Evolutionary conservation across 2,113 vertebrate species (phyloP).

Genomic region (Platichthys flesus): DNA sequence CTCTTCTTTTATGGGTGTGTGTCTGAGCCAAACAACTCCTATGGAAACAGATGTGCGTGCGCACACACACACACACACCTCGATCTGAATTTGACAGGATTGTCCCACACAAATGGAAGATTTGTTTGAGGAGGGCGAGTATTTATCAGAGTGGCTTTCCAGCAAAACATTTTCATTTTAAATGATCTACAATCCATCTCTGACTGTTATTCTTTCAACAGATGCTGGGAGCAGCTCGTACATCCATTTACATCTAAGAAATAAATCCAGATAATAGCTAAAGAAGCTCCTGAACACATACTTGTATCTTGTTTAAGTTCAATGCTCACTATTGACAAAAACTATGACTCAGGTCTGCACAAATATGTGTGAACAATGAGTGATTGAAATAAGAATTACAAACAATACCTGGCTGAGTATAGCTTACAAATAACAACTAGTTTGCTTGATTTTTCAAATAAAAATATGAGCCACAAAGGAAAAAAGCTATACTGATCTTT

Average conservation of each 20-base stretch:
- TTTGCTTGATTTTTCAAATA: too few species aligned
- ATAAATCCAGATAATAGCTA: constrained; percentile 33
- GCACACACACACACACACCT: constrained; percentile 8
- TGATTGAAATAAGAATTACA: too few species aligned
- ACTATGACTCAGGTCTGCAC: background rate
- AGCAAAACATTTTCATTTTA: constrained; percentile 41
- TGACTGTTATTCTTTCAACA: constrained; percentile 57
- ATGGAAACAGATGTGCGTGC: constrained; percentile 20
- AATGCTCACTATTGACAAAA: background rate
- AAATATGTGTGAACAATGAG: background rate
- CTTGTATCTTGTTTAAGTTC: background rate
- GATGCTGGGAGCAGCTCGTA: constrained; percentile 46
- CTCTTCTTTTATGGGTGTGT: constrained; percentile 35
- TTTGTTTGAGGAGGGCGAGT: constrained; percentile 34
- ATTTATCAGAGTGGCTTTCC: constrained; percentile 38
- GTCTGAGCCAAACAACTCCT: constrained; percentile 28
- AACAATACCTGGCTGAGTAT: too few species aligned
- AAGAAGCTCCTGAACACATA: background rate
- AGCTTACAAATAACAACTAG: too few species aligned
- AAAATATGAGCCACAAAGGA: too few species aligned
- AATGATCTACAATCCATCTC: constrained; percentile 37
- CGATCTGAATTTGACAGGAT: constrained; percentile 6
- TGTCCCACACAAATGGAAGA: constrained; percentile 34
- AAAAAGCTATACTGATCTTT: too few species aligned
- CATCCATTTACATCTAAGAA: constrained; percentile 31